phyloP scores from a whole-genome alignment of 2,113 vertebrate species.

The Cardinalis cardinalis region DNA sequence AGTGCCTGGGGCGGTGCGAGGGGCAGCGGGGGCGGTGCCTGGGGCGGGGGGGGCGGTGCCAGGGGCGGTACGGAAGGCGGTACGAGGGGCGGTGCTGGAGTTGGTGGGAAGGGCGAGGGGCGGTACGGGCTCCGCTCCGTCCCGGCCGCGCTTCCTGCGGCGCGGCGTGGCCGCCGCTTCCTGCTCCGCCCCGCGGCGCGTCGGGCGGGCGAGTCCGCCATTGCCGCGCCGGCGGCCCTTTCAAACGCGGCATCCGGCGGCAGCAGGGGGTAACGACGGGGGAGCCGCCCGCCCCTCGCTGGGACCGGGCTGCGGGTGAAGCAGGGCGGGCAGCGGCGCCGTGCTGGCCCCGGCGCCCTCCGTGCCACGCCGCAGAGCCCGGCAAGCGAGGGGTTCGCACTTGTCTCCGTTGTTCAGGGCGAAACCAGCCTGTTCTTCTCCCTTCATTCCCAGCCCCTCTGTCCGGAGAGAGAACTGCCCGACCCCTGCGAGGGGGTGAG shows the following conservation, averaged over 20 bases:
- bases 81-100: no score
- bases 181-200: background rate
- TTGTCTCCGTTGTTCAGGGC: background rate
- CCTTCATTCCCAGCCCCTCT: background rate
- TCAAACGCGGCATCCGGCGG: conserved; percentile 29
- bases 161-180: background rate
- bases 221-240: conserved; percentile 31
- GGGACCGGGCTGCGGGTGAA: background rate
- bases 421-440: background rate
- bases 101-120: no score
- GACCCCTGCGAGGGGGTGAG: background rate
- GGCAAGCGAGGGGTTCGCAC: background rate
- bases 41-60: no score
- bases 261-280: background rate
- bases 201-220: background rate
- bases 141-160: background rate
- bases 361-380: background rate
- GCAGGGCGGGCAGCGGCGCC: background rate
- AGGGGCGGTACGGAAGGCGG: no score
- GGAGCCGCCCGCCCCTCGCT: background rate
- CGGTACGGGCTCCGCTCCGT: background rate
- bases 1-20: no score
- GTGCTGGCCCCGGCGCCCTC: no score
- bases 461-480: background rate
- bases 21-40: background rate